Percentiles rank a stretch among this genome's conserved stretches.
phyloP scores from a whole-genome alignment of 2,797 vertebrate species.

The Huso huso region DNA sequence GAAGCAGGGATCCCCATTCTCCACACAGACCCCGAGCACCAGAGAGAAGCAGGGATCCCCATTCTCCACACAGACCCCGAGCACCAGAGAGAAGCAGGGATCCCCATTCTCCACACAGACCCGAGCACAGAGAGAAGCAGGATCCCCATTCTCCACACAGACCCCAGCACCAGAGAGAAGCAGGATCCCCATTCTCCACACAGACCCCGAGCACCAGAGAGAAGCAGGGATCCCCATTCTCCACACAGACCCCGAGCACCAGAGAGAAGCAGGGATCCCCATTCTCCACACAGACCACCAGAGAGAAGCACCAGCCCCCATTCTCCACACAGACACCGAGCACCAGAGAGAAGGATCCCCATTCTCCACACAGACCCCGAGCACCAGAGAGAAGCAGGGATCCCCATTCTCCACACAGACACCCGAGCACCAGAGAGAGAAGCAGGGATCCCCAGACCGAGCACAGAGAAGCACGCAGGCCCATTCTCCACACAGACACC shows the following conservation, averaged over 20 bases:
- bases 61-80: too few relatives aligned
- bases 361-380: too few relatives aligned
- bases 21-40: not conserved
- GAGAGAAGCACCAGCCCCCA: slow-evolving; percentile 23
- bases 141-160: too few relatives aligned
- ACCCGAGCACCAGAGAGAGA: not conserved
- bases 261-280: not conserved
- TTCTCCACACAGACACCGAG: too few relatives aligned
- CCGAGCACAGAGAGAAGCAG: not conserved
- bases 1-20: not conserved
- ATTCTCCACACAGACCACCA: not conserved
- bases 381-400: slow-evolving; percentile 2
- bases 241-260: not conserved
- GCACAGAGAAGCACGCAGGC: too few relatives aligned
- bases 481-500: too few relatives aligned
- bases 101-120: too few relatives aligned
- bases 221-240: not conserved
- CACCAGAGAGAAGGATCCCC: slow-evolving; percentile 4
- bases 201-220: not conserved
- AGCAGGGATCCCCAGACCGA: too few relatives aligned
- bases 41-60: not conserved
- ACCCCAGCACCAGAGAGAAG: not conserved
- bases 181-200: not conserved
- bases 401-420: too few relatives aligned
- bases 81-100: slow-evolving; percentile 2